Evolutionary conservation across 2,888 invertebrate genomes (phyloP), one percentile per base, ranked within the genome.

Genomic region (Perizoma affinitatum): DNA sequence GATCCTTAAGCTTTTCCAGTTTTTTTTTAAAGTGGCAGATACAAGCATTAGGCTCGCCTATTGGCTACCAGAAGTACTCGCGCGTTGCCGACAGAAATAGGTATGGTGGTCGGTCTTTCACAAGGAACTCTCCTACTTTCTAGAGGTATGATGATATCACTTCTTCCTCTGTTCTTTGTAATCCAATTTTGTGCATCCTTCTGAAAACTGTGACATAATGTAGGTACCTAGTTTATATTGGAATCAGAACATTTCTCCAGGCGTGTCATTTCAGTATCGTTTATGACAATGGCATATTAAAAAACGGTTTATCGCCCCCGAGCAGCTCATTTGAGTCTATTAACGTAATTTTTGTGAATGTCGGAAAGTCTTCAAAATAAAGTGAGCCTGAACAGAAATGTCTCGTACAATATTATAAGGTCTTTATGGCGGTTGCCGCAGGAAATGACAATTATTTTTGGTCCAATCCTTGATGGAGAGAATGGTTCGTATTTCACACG

Each of bases 361-460:
- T 71, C 70, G 69, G 74, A 77, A 78, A 69, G 63, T 71, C 52
- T 57, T 62, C 47, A 68, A 73, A 80, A 75, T 74, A 75, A 72
- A 75, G 76, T 70, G 74, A 75, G 76, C 43, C 1, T 38, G 7
- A 6, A 38, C 41, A 50, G 42, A 55, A 63, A 49, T 63, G 55
- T 58, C 58, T 40, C 55, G 63, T 47, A 72, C 61, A 71, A 72
- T 71, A 72, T 71, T 68, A 75, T 69, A 65, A 63, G 71, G 67
- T 69, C 72, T 76, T 76, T 74, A 74, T 80, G 75, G 71, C 76
- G 60, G 69, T 79, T 79, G 87, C 91, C 90, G 88, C 92, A 92
- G 92, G 92, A 92, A 91, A 92, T 91, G 90, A 92, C 90, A 90
- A 93, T 93, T 92, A 92, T 90, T 88, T 88, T 84, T 87, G 87